Conservation (phyloP, 2,888 invertebrate genomes). For the Rhodophaea formosa region DNA sequence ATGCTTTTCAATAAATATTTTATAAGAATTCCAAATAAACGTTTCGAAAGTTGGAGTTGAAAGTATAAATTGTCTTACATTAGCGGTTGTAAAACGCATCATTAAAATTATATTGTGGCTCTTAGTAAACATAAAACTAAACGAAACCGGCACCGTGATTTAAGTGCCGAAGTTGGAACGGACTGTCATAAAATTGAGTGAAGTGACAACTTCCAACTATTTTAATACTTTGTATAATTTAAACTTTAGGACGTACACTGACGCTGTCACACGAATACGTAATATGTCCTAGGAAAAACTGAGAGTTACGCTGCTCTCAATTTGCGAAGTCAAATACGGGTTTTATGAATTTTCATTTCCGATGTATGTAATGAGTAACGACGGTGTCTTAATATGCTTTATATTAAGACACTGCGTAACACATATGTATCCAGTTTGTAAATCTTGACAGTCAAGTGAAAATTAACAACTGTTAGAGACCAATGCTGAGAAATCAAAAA, state of each 20-base stretch:
- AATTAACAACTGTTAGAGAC: too few species aligned
- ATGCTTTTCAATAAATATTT: conserved; percentile 30
- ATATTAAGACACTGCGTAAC: too few species aligned
- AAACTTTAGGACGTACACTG: not conserved
- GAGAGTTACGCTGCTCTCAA: too few species aligned
- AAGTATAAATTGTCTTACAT: conserved; percentile 29
- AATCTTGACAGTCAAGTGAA: too few species aligned
- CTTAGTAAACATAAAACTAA: conserved; percentile 23
- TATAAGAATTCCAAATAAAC: conserved; percentile 25
- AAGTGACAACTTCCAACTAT: conserved; percentile 21
- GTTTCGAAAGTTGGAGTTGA: conserved; percentile 28
- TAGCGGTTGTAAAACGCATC: conserved; percentile 37
- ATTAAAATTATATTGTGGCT: conserved; percentile 31
- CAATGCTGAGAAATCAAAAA: too few species aligned
- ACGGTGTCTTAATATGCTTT: too few species aligned
- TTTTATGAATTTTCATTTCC: too few species aligned
- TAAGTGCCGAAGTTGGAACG: conserved; percentile 22
- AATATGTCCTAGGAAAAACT: too few species aligned
- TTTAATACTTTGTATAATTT: conserved; percentile 11
- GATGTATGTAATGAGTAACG: too few species aligned
- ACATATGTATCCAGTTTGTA: too few species aligned
- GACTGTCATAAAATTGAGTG: conserved; percentile 27
- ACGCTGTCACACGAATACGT: too few species aligned
- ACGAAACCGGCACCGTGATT: conserved; percentile 26
- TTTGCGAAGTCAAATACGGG: too few species aligned